phyloP scores from a whole-genome alignment of 2,797 vertebrate genomes.

The Oceanodroma leucorhoa region DNA sequence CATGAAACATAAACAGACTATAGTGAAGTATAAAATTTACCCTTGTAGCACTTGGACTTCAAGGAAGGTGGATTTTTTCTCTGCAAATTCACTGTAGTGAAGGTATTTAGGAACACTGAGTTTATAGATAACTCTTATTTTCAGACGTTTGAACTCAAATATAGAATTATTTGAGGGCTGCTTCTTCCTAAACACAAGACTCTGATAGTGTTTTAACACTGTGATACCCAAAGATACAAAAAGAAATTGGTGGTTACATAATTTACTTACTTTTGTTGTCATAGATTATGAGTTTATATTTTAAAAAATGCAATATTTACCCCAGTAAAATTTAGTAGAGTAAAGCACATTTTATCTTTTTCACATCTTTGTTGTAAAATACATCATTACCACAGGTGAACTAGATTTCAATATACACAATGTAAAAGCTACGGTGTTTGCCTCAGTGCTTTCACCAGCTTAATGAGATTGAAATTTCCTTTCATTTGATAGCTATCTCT shows the following conservation, averaged over 20 bases:
- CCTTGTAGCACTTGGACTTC: neutral
- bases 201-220: neutral
- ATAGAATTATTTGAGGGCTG: neutral
- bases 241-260: neutral
- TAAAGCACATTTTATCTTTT: neutral
- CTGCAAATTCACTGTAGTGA: neutral
- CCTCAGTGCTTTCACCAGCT: neutral
- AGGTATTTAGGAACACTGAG: neutral
- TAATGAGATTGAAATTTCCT: neutral
- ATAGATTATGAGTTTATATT: neutral
- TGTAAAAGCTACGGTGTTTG: neutral
- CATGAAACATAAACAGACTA: neutral
- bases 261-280: neutral
- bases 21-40: neutral
- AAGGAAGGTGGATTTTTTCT: neutral
- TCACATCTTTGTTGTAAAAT: neutral
- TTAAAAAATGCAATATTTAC: neutral
- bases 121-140: neutral
- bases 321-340: neutral
- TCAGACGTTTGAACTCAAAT: neutral
- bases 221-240: neutral
- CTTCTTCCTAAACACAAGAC: neutral
- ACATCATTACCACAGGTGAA: neutral
- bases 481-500: neutral
- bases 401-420: neutral